Conservation (phyloP, 2,797 vertebrate genomes). For the Gallirallus australis region DNA sequence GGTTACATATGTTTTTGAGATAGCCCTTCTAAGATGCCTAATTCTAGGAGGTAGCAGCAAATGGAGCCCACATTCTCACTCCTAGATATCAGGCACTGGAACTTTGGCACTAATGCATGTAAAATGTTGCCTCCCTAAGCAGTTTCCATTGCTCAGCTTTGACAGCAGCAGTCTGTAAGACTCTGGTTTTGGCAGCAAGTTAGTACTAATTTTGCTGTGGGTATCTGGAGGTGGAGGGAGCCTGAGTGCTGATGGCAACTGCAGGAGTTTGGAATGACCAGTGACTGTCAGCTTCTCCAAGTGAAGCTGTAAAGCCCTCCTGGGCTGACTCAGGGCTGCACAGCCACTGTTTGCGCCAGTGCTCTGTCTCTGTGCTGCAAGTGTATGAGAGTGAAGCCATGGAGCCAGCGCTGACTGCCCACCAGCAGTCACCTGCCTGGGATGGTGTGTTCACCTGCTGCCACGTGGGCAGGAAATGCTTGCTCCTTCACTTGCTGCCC, state of each 20-base stretch:
- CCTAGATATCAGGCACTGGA: neutral
- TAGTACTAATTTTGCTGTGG: neutral
- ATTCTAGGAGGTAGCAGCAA: neutral
- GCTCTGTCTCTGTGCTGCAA: neutral
- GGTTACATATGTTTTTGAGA: fast-evolving
- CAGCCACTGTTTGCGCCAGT: neutral
- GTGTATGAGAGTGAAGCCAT: fast-evolving
- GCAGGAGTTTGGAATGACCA: neutral
- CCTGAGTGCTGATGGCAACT: neutral
- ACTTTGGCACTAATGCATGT: neutral
- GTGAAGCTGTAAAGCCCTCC: neutral
- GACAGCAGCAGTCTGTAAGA: neutral
- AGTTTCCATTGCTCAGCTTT: neutral
- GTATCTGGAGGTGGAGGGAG: neutral
- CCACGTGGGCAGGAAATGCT: neutral
- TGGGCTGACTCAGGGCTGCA: neutral
- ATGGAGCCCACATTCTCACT: neutral
- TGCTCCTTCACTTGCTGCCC: neutral
- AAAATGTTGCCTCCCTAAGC: neutral
- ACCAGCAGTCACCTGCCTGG: neutral
- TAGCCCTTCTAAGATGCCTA: neutral
- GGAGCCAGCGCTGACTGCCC: neutral
- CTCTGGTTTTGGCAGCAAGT: neutral
- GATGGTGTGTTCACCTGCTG: neutral
- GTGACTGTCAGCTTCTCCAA: neutral